These are phyloP conservation scores for Diachrysia chrysitis DNA, from an alignment of 2,888 invertebrate species.

Conservation along the genomic window DNA sequence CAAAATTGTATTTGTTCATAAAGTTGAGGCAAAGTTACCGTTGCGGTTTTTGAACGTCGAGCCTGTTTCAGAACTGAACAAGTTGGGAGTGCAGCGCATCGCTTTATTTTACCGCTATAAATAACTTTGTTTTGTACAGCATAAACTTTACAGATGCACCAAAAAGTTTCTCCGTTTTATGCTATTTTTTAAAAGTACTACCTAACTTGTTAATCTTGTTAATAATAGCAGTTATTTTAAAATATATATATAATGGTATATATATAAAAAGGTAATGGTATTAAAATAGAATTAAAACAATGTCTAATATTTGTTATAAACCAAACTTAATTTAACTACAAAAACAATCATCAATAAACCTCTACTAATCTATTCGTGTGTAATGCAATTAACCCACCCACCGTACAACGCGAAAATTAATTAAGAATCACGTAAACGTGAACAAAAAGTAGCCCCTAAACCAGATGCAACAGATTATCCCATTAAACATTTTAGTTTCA, in stretches of 20 bases:
- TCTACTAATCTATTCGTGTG: constrained; percentile 76
- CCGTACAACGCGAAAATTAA: constrained; percentile 75
- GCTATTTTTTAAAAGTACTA: constrained; percentile 35
- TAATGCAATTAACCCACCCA: constrained; percentile 78
- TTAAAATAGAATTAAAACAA: constrained; percentile 22
- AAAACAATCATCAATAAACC: constrained; percentile 72
- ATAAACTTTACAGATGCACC: constrained; percentile 72
- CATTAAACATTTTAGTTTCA: constrained; percentile 82
- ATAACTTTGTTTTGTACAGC: constrained; percentile 81
- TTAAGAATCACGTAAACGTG: constrained; percentile 78
- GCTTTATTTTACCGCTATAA: constrained; percentile 75
- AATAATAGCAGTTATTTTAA: background rate
- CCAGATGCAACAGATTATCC: constrained; percentile 84
- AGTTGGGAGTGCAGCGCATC: constrained; percentile 76
- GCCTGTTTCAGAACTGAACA: constrained; percentile 69
- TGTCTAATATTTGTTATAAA: constrained; percentile 43
- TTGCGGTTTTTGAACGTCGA: constrained; percentile 77
- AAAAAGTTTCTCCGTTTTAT: constrained; percentile 52
- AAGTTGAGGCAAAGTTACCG: constrained; percentile 82
- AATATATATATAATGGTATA: background rate
- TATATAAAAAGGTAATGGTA: background rate
- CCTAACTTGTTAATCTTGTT: constrained; percentile 12
- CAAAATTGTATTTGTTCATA: constrained; percentile 66
- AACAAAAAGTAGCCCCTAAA: constrained; percentile 77
- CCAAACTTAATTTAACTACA: constrained; percentile 63